Evolutionary conservation across 2,113 vertebrate species (phyloP).

Genomic region (Benitochromis conjunctus): DNA sequence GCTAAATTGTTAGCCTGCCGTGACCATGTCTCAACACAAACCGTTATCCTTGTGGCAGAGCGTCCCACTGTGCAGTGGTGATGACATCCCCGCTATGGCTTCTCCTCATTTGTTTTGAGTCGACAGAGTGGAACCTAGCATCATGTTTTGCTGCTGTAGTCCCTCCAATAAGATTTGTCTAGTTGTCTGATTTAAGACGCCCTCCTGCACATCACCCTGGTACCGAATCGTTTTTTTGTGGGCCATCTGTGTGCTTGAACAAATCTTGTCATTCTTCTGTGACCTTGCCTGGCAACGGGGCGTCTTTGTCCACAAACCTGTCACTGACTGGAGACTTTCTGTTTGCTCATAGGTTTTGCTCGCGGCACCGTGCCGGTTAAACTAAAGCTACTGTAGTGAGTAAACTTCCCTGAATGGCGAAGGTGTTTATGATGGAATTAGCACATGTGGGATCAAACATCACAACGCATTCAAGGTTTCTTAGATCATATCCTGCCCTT

Average conservation of each 20-base stretch:
- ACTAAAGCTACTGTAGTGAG: background rate
- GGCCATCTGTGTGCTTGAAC: constrained; percentile 39
- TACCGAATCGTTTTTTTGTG: constrained; percentile 8
- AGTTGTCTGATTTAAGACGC: constrained; percentile 31
- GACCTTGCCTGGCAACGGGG: constrained; percentile 18
- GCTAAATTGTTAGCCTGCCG: constrained; percentile 6
- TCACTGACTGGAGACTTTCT: background rate
- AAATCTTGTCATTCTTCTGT: constrained; percentile 35
- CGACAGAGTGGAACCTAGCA: constrained; percentile 12
- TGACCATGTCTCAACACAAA: background rate
- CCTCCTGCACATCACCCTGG: constrained; percentile 5
- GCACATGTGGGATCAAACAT: constrained; percentile 22
- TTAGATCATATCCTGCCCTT: constrained; percentile 34
- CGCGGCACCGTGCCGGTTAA: background rate
- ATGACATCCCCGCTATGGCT: background rate
- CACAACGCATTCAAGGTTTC: constrained; percentile 1
- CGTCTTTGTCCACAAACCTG: constrained; percentile 1
- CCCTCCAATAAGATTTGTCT: constrained; percentile 33
- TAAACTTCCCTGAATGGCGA: background rate
- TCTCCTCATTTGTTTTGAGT: background rate
- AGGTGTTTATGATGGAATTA: constrained; percentile 35
- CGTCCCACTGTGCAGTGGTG: background rate
- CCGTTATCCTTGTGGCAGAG: constrained; percentile 12
- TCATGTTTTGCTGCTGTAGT: constrained; percentile 7
- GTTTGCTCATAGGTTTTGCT: background rate